These are phyloP conservation scores for Synergus umbraculus DNA, from an alignment of 2,888 invertebrate species.

Conservation along the genomic window DNA sequence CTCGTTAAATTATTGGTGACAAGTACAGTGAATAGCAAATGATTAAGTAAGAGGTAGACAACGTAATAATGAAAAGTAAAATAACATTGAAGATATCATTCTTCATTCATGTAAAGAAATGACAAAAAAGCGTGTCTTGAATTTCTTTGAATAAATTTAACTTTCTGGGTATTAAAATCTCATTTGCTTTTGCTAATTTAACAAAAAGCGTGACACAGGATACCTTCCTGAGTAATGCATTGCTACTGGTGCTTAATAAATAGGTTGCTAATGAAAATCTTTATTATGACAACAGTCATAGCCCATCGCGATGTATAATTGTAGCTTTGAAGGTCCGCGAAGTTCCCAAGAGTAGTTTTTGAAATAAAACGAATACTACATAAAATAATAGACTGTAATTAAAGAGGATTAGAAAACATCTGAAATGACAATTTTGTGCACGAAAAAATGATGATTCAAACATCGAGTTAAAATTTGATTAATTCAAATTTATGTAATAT, in stretches of 20 bases:
- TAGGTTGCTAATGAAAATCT: conserved; percentile 11
- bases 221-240: not conserved
- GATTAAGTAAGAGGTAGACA: not conserved
- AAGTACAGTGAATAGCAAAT: not conserved
- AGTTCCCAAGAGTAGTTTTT: not conserved
- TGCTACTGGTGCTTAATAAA: conserved; percentile 3
- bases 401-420: not conserved
- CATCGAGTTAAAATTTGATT: too few relatives aligned
- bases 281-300: not conserved
- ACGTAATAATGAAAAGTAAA: not conserved
- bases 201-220: conserved; percentile 7
- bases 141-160: not conserved
- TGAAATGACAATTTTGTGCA: not conserved
- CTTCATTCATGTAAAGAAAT: not conserved
- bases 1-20: not conserved
- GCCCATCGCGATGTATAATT: not conserved
- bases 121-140: not conserved
- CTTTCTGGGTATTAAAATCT: not conserved
- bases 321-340: not conserved
- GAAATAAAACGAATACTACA: not conserved
- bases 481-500: too few relatives aligned
- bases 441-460: not conserved
- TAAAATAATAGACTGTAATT: not conserved
- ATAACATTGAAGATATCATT: not conserved
- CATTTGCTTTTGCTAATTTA: not conserved